phyloP scores from a whole-genome alignment of 2,888 invertebrate genomes.

The Caradrina clavipalpis region DNA sequence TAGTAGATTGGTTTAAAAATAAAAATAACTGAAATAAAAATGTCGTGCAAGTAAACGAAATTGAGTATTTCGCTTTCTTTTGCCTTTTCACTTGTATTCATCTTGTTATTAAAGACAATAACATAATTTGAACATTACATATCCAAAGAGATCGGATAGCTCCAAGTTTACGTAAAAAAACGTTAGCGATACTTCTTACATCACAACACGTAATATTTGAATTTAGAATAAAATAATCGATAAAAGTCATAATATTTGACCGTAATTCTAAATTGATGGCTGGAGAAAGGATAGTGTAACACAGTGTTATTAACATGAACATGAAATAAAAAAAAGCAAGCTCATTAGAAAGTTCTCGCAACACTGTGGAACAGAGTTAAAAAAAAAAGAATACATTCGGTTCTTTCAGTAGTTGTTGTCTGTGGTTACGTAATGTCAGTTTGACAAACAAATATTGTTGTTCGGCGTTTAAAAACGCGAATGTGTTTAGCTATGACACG shows the following conservation, averaged over 20 bases:
- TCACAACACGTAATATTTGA: neutral
- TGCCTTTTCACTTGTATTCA: no score
- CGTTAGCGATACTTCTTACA: neutral
- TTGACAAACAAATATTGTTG: constrained; percentile 23
- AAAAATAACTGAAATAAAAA: no score
- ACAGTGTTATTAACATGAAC: constrained; percentile 6
- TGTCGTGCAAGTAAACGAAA: no score
- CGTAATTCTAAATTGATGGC: constrained; percentile 17
- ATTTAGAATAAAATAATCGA: constrained; percentile 21
- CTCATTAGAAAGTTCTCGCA: constrained; percentile 59
- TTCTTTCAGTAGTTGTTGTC: constrained; percentile 35
- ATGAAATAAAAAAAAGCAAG: constrained; percentile 17
- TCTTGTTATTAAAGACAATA: neutral
- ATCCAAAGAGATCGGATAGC: neutral
- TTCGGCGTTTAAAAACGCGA: constrained; percentile 26
- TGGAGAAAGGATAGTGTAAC: constrained; percentile 20
- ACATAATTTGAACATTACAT: neutral
- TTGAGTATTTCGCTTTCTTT: no score
- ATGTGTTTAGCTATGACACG: constrained; percentile 4
- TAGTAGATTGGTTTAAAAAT: no score
- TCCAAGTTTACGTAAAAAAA: neutral
- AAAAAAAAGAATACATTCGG: constrained; percentile 21
- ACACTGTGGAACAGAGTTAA: constrained; percentile 21
- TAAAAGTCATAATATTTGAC: neutral
- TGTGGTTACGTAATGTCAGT: constrained; percentile 44